These are phyloP conservation scores for Drosophila arawakana DNA, from an alignment of 1,140 invertebrate genomes.

Conservation along the genomic window DNA sequence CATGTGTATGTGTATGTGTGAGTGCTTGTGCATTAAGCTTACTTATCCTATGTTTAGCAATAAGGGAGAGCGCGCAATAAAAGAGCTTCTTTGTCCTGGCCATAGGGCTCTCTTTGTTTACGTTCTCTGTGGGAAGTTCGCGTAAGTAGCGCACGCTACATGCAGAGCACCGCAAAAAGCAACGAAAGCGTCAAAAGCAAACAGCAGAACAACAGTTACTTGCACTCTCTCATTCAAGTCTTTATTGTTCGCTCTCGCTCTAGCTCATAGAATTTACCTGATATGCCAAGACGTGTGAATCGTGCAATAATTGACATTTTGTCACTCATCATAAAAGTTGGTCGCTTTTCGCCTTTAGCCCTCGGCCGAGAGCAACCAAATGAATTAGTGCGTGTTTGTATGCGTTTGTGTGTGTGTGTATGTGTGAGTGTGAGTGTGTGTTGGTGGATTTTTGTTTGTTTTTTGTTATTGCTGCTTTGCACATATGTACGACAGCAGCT, in stretches of 20 bases:
- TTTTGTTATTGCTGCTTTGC: slow-evolving; percentile 31
- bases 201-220: slow-evolving; percentile 5
- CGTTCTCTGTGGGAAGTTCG: slow-evolving; percentile 3
- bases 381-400: slow-evolving; percentile 14
- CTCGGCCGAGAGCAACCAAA: slow-evolving; percentile 16
- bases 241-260: not conserved
- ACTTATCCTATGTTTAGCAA: slow-evolving; percentile 4
- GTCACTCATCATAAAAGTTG: slow-evolving; percentile 25
- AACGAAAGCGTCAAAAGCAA: not conserved
- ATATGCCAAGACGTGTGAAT: not conserved
- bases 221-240: not conserved
- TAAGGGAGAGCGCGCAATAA: slow-evolving; percentile 23
- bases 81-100: slow-evolving; percentile 42
- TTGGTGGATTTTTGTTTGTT: slow-evolving; percentile 31
- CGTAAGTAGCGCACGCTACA: not conserved
- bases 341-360: slow-evolving; percentile 6
- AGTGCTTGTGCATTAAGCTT: not conserved
- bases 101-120: slow-evolving; percentile 34
- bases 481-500: slow-evolving; percentile 12
- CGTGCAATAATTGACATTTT: slow-evolving; percentile 43
- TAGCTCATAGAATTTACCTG: slow-evolving; percentile 7
- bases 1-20: slow-evolving; percentile 1
- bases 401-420: slow-evolving; percentile 4
- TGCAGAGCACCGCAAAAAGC: not conserved
- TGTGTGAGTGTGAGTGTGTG: slow-evolving; percentile 7